Base-by-base conservation (phyloP, 2,797 vertebrate species). In the Phyllotis vaccarum region DNA sequence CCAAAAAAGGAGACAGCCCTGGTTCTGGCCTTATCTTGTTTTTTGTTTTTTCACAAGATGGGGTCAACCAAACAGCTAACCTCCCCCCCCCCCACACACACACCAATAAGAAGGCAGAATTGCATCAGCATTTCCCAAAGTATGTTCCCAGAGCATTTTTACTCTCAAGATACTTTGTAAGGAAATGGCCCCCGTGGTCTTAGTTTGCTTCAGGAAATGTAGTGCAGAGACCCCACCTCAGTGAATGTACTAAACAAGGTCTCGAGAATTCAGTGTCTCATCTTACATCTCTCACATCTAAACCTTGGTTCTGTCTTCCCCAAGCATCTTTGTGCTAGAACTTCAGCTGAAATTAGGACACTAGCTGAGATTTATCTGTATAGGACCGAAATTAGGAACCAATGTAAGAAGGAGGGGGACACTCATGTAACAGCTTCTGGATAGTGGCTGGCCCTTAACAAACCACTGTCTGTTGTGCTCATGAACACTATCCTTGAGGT, bases 71-170 rank as follows among this genome's bases (percentile, higher is more conserved):
- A 87, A 52, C 14, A 29, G 62, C 58, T 56, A 46, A 11, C 17
- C 49, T 89, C 27, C 85, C 54, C 56, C 83, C 81, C 46, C 46
- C 54, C 34, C 6, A 60, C 86, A n/a, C n/a, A n/a, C n/a, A n/a
- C 70, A 81, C 58, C 87, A 66, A 13, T 60, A 43, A 92, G 85
- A 74, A 89, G 43, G n/a, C 37, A 94, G 60, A 95, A 62, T 43
- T 78, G 58, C 89, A 29, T 79, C 87, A 89, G 76, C 72, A 56
- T 76, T 90, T 85, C 49, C 58, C 52, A 93, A 93, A 93, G 27
- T 3, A 0, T 37, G 16, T 74, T 95, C 54, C 80, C 54, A 14
- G 27, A 68, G 81, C 49, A 37, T 29, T 68, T 60, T 21, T 68
- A 78, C 58, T 95, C 66, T 91, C 81, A 85, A 70, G 76, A 75